Base-by-base conservation (phyloP, 2,797 vertebrate species). In the Xenops minutus region DNA sequence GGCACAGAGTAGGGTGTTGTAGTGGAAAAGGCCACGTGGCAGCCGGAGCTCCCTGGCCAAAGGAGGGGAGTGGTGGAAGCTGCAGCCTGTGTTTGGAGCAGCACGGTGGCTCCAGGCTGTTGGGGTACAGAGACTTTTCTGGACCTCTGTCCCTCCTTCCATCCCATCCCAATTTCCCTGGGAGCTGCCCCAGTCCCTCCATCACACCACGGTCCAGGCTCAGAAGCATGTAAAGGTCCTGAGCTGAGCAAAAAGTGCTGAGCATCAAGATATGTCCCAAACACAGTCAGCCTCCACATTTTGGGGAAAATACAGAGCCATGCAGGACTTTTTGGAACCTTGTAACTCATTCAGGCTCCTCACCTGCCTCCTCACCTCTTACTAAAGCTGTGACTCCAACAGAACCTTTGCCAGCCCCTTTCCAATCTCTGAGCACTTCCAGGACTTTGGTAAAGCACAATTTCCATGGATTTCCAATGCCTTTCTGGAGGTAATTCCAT, bases 1-100 rank as follows among this genome's bases (percentile, higher is more conserved):
- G 71, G 87, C 91, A 27, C 94, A 56, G 96, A 68, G 76, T 29
- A 85, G 81, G 80, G 64, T 69, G 94, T 80, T 48, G 86, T 79
- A 87, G 91, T 89, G 92, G 95, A 72, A 84, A 34, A 44, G 48
- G 94, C 93, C 89, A 96, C 97, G 97, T 98, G 97, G 98, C 98
- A 97, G 86, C 6, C 9, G 93, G 95, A 91, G 36, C 61, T 87
- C 36, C 55, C 49, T 2, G 0, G 52, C 22, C 69, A 36, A 5
- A 39, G 89, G 6, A 68, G 15, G 37, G 56, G 61, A 84, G 69
- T 0, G 2, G 30, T 9, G 67, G 51, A 79, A 85, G 74, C 37
- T 0, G 0, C 86, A 77, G 44, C 64, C 48, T 13, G n/a, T 4
- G 2, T 15, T n/a, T 36, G 5, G 68, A 63, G 55, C 90, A 83